Conservation (phyloP, 2,888 invertebrate genomes). For the Microplitis manilae region DNA sequence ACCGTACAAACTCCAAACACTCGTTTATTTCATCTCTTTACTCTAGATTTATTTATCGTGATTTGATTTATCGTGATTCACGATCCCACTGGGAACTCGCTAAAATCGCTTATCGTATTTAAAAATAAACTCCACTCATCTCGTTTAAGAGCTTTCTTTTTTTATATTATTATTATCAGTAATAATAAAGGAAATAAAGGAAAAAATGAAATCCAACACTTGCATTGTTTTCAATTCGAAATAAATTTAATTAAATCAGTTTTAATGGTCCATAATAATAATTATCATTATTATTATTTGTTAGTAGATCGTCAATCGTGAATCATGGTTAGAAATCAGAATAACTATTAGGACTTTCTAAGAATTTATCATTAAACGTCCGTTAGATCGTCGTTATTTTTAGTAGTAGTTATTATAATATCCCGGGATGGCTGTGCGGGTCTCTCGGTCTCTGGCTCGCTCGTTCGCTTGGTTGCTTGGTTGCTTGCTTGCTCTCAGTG, state of each 20-base stretch:
- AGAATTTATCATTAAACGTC: constrained; percentile 37
- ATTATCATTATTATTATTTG: neutral
- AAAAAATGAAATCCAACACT: no score
- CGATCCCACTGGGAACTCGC: neutral
- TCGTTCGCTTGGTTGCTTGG: neutral
- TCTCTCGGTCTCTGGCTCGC: neutral
- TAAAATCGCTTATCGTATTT: neutral
- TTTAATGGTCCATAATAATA: neutral
- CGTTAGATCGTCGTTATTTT: constrained; percentile 33
- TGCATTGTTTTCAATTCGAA: neutral
- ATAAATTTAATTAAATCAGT: constrained; percentile 11
- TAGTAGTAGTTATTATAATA: neutral
- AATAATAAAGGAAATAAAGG: neutral
- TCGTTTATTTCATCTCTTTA: neutral
- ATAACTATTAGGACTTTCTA: constrained; percentile 38
- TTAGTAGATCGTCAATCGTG: neutral
- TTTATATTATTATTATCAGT: neutral
- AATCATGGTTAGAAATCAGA: constrained; percentile 31
- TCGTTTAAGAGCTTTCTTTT: neutral
- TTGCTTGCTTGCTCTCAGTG: no score
- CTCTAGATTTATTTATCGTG: constrained; percentile 14
- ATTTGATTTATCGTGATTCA: constrained; percentile 25
- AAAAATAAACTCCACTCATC: neutral
- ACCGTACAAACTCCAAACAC: neutral
- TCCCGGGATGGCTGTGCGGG: neutral